phyloP scores from a whole-genome alignment of 2,888 invertebrate species.

The Drosophila histrio region DNA sequence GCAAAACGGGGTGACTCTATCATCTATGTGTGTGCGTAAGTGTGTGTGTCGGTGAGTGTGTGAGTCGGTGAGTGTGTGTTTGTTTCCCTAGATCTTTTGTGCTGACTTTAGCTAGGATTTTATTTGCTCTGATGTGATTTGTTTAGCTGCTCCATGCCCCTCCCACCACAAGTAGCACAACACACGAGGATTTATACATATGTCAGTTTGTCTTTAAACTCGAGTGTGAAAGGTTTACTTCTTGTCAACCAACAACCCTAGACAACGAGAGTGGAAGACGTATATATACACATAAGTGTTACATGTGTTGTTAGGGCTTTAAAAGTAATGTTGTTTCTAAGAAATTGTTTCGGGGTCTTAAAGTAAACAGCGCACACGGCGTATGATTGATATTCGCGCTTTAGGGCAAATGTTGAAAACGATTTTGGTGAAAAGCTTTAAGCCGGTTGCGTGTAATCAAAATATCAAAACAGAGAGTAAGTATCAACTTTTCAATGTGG shows the following conservation, averaged over 20 bases:
- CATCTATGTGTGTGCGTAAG: conserved; percentile 3
- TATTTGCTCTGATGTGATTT: conserved; percentile 77
- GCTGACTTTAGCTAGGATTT: conserved; percentile 61
- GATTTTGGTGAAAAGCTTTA: conserved; percentile 2
- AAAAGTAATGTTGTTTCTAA: conserved; percentile 57
- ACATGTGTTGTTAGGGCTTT: conserved; percentile 68
- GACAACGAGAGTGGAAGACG: background rate
- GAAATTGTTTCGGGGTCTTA: conserved; percentile 63
- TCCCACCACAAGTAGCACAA: background rate
- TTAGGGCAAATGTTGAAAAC: conserved; percentile 6
- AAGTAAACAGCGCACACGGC: conserved; percentile 45
- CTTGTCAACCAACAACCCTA: conserved; percentile 7
- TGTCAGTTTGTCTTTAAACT: conserved; percentile 71
- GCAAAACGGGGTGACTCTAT: conserved; percentile 30
- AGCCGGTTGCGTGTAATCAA: background rate
- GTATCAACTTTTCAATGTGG: background rate
- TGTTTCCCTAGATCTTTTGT: conserved; percentile 62
- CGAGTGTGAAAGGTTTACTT: conserved; percentile 59
- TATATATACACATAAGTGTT: conserved; percentile 46
- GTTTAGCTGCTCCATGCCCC: conserved; percentile 51
- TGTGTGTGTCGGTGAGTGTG: background rate
- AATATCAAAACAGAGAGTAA: background rate
- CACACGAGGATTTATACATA: conserved; percentile 30
- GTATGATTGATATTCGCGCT: conserved; percentile 70
- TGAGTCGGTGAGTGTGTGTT: conserved; percentile 3